A percentile compares a stretch with the other conserved stretches of the same genome.
Conservation (phyloP, 1,140 invertebrate species). For the Hesperophylax magnus region DNA sequence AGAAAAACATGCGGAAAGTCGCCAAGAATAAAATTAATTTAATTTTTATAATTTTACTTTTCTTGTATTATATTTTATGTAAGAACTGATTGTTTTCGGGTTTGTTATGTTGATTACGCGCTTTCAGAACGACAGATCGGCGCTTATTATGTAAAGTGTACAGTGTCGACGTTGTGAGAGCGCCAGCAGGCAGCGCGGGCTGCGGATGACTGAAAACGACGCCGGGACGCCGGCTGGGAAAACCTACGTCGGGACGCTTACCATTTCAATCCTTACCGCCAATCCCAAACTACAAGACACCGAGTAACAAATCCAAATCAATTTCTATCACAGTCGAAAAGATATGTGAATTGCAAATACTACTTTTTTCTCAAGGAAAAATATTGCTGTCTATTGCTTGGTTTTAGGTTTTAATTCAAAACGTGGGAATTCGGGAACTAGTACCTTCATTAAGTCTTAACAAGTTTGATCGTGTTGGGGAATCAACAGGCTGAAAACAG, state of each 20-base stretch:
- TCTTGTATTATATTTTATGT: background rate
- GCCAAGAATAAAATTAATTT: background rate
- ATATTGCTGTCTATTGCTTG: background rate
- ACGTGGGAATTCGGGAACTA: background rate
- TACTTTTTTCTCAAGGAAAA: background rate
- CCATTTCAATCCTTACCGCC: background rate
- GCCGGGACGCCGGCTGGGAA: constrained; percentile 18
- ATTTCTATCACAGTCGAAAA: background rate
- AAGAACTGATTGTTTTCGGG: background rate
- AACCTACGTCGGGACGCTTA: constrained; percentile 12
- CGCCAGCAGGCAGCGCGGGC: background rate
- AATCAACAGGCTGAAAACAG: constrained; percentile 24
- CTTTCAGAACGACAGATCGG: background rate
- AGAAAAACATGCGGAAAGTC: background rate
- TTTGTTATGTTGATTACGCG: background rate
- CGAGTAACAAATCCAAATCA: background rate
- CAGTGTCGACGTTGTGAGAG: background rate
- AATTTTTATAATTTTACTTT: background rate
- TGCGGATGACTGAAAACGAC: constrained; percentile 21
- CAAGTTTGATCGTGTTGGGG: too few relatives aligned
- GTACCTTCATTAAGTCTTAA: constrained; percentile 29
- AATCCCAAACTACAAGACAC: background rate
- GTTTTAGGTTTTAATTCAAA: background rate
- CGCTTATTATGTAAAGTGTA: background rate
- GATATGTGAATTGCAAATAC: background rate